These are phyloP conservation scores for Lamproptera curius DNA, from an alignment of 2,888 invertebrate species.

Conservation along the genomic window DNA sequence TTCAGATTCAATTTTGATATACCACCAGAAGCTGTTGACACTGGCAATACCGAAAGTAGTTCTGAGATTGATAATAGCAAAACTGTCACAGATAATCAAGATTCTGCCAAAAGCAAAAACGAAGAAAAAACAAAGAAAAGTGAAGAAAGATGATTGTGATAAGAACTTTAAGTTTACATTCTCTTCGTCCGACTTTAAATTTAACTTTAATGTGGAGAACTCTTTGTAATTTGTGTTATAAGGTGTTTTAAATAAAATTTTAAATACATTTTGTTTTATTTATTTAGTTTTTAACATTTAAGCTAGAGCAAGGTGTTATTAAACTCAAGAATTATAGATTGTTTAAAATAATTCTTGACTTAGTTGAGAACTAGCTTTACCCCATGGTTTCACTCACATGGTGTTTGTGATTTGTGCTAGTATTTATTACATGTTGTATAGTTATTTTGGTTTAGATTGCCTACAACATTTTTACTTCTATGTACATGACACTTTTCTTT, in stretches of 20 bases:
- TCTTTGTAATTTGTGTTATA: constrained; percentile 27
- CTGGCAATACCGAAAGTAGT: constrained; percentile 28
- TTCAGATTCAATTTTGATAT: constrained; percentile 76
- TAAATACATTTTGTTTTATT: constrained; percentile 8
- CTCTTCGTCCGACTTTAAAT: constrained; percentile 79
- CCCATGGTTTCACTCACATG: too few relatives aligned
- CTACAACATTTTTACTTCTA: too few relatives aligned
- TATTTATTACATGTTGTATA: too few relatives aligned
- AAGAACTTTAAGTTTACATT: constrained; percentile 58
- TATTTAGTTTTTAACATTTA: too few relatives aligned
- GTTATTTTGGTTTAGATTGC: too few relatives aligned
- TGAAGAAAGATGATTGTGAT: constrained; percentile 30
- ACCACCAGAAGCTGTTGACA: constrained; percentile 41
- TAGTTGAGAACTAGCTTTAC: too few relatives aligned
- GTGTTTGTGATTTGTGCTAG: too few relatives aligned
- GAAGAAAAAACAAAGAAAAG: constrained; percentile 25
- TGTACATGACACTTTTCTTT: too few relatives aligned
- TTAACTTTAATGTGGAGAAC: constrained; percentile 78
- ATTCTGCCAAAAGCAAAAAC: constrained; percentile 26
- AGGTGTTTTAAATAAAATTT: constrained; percentile 1
- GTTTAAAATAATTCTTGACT: too few relatives aligned
- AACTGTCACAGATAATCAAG: constrained; percentile 15
- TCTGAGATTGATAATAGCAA: constrained; percentile 22
- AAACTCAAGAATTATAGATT: too few relatives aligned
- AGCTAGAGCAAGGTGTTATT: too few relatives aligned